Conservation (phyloP, 2,113 vertebrate genomes). For the Thermophis baileyi region DNA sequence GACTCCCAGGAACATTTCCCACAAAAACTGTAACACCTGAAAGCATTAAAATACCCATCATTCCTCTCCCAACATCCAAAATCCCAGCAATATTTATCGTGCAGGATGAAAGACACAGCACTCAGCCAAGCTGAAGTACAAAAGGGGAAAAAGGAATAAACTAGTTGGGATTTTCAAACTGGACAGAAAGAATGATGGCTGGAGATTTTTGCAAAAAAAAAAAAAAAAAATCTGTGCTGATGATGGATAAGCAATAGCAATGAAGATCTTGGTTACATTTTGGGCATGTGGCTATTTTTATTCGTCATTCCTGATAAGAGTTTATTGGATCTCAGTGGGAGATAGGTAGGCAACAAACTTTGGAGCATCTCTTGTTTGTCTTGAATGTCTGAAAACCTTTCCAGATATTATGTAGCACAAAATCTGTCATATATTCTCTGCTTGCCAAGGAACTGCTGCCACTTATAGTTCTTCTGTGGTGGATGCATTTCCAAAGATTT, state of each 20-base stretch:
- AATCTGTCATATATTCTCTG: background rate
- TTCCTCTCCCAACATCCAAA: background rate
- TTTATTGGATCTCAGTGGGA: background rate
- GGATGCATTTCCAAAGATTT: background rate
- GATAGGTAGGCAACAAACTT: background rate
- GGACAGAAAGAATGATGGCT: background rate
- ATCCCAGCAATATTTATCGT: background rate
- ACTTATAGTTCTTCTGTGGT: background rate
- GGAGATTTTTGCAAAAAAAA: background rate
- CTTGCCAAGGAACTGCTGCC: background rate
- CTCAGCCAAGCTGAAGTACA: background rate
- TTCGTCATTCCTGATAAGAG: no score
- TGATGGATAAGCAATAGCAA: background rate
- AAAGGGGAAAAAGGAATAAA: background rate
- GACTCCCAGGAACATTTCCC: background rate
- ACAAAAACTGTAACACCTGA: background rate
- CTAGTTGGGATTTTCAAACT: background rate
- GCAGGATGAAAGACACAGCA: background rate
- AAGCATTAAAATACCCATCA: background rate
- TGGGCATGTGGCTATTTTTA: background rate
- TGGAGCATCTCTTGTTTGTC: background rate
- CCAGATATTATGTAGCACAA: background rate
- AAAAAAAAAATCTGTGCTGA: background rate
- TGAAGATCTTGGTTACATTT: background rate
- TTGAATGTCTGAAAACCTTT: background rate